Conservation (phyloP, 2,113 vertebrate species). For the Eublepharis macularius region DNA sequence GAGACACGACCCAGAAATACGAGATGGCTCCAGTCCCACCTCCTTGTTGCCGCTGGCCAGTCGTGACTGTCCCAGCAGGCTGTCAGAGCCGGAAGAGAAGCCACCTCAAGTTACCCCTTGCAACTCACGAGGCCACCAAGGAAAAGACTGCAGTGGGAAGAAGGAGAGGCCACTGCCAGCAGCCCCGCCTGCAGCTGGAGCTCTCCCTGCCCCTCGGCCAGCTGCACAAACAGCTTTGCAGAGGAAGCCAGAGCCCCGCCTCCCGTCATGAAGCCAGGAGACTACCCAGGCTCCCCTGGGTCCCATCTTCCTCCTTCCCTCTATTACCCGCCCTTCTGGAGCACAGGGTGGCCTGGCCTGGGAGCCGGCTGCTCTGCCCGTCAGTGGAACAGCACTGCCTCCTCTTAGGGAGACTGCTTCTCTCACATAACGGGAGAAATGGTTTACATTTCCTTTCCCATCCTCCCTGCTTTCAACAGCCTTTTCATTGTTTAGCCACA, state of each 20-base stretch:
- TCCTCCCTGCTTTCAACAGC: neutral
- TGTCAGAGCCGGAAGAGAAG: neutral
- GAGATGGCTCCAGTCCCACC: too few species aligned
- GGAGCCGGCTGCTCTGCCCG: neutral
- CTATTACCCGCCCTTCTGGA: neutral
- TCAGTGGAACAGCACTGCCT: neutral
- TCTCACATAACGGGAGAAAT: neutral
- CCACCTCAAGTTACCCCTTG: neutral
- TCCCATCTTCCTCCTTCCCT: neutral
- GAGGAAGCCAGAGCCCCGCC: neutral
- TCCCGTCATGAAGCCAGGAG: neutral
- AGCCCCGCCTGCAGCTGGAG: neutral
- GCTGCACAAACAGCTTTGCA: neutral
- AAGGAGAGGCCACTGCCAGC: neutral
- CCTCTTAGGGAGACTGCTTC: neutral
- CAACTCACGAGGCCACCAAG: neutral
- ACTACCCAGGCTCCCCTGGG: neutral
- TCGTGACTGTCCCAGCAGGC: neutral
- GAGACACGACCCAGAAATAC: neutral
- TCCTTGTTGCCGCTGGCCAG: too few species aligned
- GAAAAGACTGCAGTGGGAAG: neutral
- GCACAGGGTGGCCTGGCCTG: neutral
- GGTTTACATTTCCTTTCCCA: neutral
- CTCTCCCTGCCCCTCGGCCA: neutral
- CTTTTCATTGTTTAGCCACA: neutral